Evolutionary conservation across 2,888 invertebrate genomes (phyloP).

Genomic region (Agrotis segetum): DNA sequence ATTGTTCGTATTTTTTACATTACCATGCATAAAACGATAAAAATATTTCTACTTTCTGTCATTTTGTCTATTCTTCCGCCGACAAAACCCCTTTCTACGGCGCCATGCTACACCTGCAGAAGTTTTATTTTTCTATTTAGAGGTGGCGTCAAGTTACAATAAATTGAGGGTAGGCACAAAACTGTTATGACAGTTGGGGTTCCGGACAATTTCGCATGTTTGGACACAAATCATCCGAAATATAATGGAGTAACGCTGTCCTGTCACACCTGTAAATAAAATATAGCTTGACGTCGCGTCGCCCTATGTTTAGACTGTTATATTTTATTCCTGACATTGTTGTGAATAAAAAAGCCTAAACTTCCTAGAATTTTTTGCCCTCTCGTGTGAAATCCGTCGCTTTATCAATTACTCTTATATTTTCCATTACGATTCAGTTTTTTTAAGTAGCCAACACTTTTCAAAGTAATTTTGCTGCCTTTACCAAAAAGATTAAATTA

Average conservation of each 20-base stretch:
- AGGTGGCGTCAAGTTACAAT: conserved; percentile 22
- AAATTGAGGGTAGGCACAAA: conserved; percentile 13
- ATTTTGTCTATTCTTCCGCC: too few relatives aligned
- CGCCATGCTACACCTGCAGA: too few relatives aligned
- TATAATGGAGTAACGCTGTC: conserved; percentile 50
- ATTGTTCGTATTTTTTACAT: too few relatives aligned
- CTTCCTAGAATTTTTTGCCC: neutral
- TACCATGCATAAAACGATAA: too few relatives aligned
- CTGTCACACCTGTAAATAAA: conserved; percentile 35
- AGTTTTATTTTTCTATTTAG: conserved; percentile 8
- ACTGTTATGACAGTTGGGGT: conserved; percentile 13
- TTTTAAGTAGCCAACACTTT: too few relatives aligned
- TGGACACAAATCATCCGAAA: conserved; percentile 48
- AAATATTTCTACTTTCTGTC: too few relatives aligned
- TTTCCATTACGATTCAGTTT: too few relatives aligned
- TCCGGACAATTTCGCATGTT: conserved; percentile 29
- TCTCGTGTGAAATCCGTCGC: too few relatives aligned
- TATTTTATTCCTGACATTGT: neutral
- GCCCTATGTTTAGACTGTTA: conserved; percentile 28
- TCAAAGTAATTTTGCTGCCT: too few relatives aligned
- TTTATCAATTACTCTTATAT: too few relatives aligned
- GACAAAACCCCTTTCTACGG: too few relatives aligned
- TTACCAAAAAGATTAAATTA: too few relatives aligned
- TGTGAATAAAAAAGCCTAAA: neutral
- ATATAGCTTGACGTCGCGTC: conserved; percentile 22